Evolutionary conservation across 2,113 vertebrate genomes (phyloP).

Genomic region (Baryphthengus martii): DNA sequence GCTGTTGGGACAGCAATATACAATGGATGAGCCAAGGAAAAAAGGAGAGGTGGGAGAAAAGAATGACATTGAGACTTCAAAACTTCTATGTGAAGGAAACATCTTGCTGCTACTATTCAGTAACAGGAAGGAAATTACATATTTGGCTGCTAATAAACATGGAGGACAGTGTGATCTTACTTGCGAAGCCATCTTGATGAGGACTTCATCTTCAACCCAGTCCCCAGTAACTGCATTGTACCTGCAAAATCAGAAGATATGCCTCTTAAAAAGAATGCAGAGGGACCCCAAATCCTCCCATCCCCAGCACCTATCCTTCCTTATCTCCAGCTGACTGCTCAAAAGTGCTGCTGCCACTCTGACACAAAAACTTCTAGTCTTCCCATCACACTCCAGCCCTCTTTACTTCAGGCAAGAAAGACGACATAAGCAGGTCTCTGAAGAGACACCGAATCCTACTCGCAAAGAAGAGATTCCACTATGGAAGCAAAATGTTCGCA

Average conservation of each 20-base stretch:
- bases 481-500: not conserved
- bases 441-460: not conserved
- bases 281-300: not conserved
- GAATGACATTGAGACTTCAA: not conserved
- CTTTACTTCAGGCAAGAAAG: not conserved
- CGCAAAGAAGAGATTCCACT: not conserved
- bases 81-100: not conserved
- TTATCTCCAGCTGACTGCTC: not conserved
- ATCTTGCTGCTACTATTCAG: not conserved
- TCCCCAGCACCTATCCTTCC: not conserved
- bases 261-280: not conserved
- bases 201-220: slow-evolving; percentile 89
- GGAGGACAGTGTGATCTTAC: slow-evolving; percentile 66
- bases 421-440: not conserved
- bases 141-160: not conserved
- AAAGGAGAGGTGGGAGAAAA: not conserved
- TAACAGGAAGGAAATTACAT: not conserved
- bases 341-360: not conserved
- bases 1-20: not conserved
- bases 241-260: slow-evolving; percentile 62
- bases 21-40: not conserved
- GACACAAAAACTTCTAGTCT: not conserved
- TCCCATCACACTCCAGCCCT: not conserved
- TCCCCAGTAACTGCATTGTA: slow-evolving; percentile 90
- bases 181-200: slow-evolving; percentile 93